Evolutionary conservation across 2,888 invertebrate genomes (phyloP).

Genomic region (Limnephilus auricula): DNA sequence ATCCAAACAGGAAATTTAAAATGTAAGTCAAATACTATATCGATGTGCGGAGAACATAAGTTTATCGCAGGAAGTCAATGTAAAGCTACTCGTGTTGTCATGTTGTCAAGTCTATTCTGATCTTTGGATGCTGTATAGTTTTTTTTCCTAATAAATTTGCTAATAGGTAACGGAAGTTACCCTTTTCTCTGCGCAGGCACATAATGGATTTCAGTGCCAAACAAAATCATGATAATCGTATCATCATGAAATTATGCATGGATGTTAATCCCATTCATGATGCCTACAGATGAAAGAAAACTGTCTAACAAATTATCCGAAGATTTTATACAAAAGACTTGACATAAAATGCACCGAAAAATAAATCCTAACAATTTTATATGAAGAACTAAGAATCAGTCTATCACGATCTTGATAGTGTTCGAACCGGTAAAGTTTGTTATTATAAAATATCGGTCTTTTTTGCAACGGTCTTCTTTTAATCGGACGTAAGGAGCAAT

Average conservation of each 20-base stretch:
- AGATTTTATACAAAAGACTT: constrained; percentile 23
- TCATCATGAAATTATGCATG: not conserved
- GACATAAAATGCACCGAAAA: constrained; percentile 5
- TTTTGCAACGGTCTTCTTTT: constrained; percentile 26
- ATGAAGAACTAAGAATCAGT: constrained; percentile 5
- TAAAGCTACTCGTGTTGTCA: not conserved
- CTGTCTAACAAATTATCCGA: not conserved
- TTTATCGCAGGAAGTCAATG: not conserved
- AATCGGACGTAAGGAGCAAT: constrained; percentile 37
- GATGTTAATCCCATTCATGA: not conserved
- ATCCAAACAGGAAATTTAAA: not conserved
- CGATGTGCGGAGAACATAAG: not conserved
- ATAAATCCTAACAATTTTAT: constrained; percentile 11
- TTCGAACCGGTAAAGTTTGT: not conserved
- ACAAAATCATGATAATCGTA: not conserved
- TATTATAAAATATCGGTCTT: not conserved
- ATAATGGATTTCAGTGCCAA: not conserved
- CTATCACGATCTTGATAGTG: constrained; percentile 29
- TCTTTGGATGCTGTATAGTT: not conserved
- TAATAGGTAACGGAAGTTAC: not conserved
- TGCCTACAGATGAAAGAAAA: not conserved
- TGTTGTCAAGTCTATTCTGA: not conserved
- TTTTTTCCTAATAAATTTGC: not conserved
- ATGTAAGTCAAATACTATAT: not conserved
- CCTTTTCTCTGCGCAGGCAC: not conserved